phyloP scores from a whole-genome alignment of 1,140 invertebrate species.

The Acromyrmex charruanus region DNA sequence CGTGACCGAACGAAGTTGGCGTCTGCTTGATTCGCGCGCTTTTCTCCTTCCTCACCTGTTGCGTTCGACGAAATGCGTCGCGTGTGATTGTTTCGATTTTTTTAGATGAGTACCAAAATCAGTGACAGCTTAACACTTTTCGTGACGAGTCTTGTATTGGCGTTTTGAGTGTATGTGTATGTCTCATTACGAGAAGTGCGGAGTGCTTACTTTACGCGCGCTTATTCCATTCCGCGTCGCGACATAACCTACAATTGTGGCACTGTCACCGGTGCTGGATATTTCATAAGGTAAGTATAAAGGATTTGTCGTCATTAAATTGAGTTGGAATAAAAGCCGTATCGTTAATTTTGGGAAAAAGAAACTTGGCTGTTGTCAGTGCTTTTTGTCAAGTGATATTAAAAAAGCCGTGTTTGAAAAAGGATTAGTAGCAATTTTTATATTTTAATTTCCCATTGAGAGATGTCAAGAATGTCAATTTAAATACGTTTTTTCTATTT shows the following conservation, averaged over 20 bases:
- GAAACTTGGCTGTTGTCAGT: not conserved
- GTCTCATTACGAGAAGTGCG: not conserved
- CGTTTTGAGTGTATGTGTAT: not conserved
- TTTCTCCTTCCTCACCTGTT: slow-evolving; percentile 60
- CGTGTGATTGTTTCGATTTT: not conserved
- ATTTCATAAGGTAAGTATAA: not conserved
- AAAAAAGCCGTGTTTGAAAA: not conserved
- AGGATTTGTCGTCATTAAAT: not conserved
- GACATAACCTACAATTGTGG: slow-evolving; percentile 22
- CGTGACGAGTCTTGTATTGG: not conserved
- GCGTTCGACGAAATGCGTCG: slow-evolving; percentile 38
- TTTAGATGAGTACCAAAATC: not conserved
- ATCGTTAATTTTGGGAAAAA: not conserved
- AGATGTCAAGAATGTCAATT: not conserved
- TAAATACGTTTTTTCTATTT: not conserved
- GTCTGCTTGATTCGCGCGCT: slow-evolving; percentile 55
- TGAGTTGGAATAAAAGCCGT: not conserved
- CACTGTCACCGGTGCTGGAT: too few relatives aligned
- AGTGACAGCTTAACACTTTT: not conserved
- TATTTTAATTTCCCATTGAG: not conserved
- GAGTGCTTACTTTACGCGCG: not conserved
- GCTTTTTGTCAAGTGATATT: not conserved
- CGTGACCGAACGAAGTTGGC: not conserved
- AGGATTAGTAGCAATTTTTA: not conserved
- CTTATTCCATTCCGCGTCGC: not conserved